Base-by-base conservation (phyloP, 2,888 invertebrate species). In the Rotaria sp. region DNA sequence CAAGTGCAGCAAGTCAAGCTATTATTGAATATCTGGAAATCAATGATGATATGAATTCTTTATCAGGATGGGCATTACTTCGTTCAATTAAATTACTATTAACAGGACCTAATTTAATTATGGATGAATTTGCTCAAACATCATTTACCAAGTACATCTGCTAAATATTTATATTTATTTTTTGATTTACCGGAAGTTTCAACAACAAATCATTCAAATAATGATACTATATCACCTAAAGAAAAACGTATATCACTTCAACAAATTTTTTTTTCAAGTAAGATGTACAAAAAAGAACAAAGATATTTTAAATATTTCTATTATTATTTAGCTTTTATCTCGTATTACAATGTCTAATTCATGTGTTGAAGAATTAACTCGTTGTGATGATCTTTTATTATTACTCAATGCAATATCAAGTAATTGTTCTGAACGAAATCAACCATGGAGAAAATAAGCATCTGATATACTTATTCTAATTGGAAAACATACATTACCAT, bases 91-190 rank as follows among this genome's bases (percentile, higher is more conserved):
- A 97, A 93, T 93, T 97, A 45, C 92, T 97, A 88, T 96, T 96
- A 84, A 95, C 96, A 88, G 96, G 96, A 45, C 95, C 96, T 90
- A 94, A 94, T 84, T 94, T 95, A 84, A 92, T 97, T 85, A 95
- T 96, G 90, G 96, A 96, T 93, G 90, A 90, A 88, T 91, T 92
- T 89, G 92, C 92, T 67, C 95, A 96, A 87, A 96, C 96, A 87
- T 94, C 97, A 24, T 95, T n/a, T 99, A 89, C 98, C 99, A 86
- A 98, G 97, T 88, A 99, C 98, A 48, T 93, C 99, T 90, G 97
- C 98, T 86, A 99, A 97, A 92, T 97, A 98, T 92, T 93, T 99
- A 88, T 99, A 99, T 92, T 92, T 99, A 88, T 99, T 99, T 92
- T 98, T 98, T 92, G 99, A 99, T 92, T 93, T 99, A 88, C 97